A percentile compares a stretch with the other conserved stretches of the same genome.
phyloP scores from a whole-genome alignment of 2,797 vertebrate genomes.

The Molossus alvarezi region DNA sequence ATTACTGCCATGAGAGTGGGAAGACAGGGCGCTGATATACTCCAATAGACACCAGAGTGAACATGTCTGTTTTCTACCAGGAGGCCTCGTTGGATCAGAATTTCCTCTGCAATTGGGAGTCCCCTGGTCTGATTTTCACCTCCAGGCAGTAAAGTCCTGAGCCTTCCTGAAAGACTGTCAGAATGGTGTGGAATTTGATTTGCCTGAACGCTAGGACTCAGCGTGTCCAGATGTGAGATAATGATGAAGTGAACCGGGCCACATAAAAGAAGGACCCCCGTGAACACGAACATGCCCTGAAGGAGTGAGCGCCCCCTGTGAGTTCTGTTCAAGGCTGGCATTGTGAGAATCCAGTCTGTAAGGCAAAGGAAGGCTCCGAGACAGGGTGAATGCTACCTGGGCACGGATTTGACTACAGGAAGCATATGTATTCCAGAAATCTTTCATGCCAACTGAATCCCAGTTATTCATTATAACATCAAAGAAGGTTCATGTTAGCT shows the following conservation, averaged over 20 bases:
- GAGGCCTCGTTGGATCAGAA: neutral
- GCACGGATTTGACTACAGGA: constrained; percentile 9
- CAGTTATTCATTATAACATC: neutral
- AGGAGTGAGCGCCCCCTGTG: neutral
- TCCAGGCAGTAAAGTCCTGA: neutral
- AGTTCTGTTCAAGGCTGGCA: neutral
- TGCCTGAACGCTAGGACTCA: neutral
- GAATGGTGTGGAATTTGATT: neutral
- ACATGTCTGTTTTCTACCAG: neutral
- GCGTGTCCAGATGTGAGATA: neutral
- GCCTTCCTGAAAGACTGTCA: neutral
- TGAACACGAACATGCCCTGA: neutral
- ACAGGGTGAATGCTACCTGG: neutral
- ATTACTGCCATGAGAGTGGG: neutral
- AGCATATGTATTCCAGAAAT: neutral
- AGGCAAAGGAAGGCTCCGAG: neutral
- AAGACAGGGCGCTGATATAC: neutral
- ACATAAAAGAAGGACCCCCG: neutral
- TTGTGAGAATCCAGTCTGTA: neutral
- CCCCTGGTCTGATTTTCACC: neutral
- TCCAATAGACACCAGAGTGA: neutral
- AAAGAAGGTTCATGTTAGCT: constrained; percentile 16
- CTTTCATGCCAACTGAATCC: neutral
- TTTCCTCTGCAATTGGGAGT: neutral
- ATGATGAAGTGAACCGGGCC: neutral